Base-by-base conservation (phyloP, 2,113 vertebrate species). In the Todiramphus chloris region DNA sequence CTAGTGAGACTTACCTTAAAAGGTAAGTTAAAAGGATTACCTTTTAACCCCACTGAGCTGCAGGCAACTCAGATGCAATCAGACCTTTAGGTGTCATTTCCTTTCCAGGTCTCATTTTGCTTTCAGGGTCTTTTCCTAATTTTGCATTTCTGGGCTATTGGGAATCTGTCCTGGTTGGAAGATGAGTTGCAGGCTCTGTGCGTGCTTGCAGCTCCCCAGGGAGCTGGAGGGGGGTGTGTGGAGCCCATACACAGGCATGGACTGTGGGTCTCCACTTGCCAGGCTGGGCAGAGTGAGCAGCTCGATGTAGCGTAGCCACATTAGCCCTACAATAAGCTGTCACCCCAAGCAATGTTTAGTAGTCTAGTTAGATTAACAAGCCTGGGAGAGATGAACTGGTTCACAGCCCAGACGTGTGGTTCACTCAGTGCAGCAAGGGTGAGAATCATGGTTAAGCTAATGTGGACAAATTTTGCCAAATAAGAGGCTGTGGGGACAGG, bases 181-280 rank as follows among this genome's bases (percentile, higher is more conserved):
- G 84, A 59, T 6, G 37, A 66, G 50, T 0, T 0, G 8, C 89
- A 68, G n/a, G 35, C 58, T 68, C 55, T 3, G 13, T 44, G 80
- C 9, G 27, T 1, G 0, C 66, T 87, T 3, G 2, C 44, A 53
- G 64, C 58, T 66, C 35, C 73, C 25, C 39, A 15, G 18, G 3
- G 53, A 73, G 35, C 28, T n/a, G 13, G 43, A 56, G 23, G 6
- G 28, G 13, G 20, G 6, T 3, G n/a, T 3, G 11, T 2, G 2
- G 8, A 69, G 77, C 1, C 24, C 50, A 17, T 0, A 0, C 0
- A 2, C 27, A 43, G 48, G 48, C 18, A 11, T 0, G 0, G 20
- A 3, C 56, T 2, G 5, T 13, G 60, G 16, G 27, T 63, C 27
- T 31, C 64, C 2, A 1, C 8, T 19, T 5, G 75, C 23, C 9